Conservation (phyloP, 2,797 vertebrate species). For the Aeoliscus strigatus region DNA sequence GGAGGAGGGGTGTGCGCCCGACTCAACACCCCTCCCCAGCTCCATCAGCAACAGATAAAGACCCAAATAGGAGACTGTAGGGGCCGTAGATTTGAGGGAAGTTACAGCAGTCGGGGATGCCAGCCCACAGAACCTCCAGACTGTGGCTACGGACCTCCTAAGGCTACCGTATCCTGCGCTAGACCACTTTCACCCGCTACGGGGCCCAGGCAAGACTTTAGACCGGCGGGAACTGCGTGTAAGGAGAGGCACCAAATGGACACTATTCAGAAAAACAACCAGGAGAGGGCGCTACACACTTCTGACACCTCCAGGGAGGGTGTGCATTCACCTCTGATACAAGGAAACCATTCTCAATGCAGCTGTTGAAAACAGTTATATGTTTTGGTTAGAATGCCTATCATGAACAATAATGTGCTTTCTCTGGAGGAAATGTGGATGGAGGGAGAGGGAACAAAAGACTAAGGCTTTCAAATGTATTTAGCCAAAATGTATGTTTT, state of each 20-base stretch:
- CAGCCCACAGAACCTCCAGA: constrained; percentile 84
- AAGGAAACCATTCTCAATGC: constrained; percentile 82
- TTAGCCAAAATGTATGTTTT: constrained; percentile 5
- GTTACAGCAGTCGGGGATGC: constrained; percentile 75
- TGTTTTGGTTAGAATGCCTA: constrained; percentile 74
- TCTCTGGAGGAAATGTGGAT: constrained; percentile 25
- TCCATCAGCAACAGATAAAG: constrained; percentile 82
- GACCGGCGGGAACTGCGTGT: constrained; percentile 92
- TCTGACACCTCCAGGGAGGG: constrained; percentile 66
- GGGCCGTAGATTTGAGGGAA: constrained; percentile 74
- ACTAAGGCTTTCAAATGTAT: constrained; percentile 14
- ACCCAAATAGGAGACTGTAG: constrained; percentile 79
- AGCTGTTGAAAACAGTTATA: constrained; percentile 81
- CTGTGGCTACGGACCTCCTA: constrained; percentile 83
- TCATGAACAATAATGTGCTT: constrained; percentile 49
- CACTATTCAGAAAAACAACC: constrained; percentile 93
- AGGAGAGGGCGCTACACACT: constrained; percentile 83
- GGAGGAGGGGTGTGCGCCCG: constrained; percentile 69
- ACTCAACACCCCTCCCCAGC: constrained; percentile 75
- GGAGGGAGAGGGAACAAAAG: constrained; percentile 11
- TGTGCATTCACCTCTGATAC: constrained; percentile 78
- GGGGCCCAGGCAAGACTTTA: constrained; percentile 91
- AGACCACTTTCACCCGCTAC: constrained; percentile 87
- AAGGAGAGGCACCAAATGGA: constrained; percentile 93
- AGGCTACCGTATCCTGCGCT: constrained; percentile 93